Conservation (phyloP, 2,888 invertebrate genomes). For the Drosophila pseudotakahashii region DNA sequence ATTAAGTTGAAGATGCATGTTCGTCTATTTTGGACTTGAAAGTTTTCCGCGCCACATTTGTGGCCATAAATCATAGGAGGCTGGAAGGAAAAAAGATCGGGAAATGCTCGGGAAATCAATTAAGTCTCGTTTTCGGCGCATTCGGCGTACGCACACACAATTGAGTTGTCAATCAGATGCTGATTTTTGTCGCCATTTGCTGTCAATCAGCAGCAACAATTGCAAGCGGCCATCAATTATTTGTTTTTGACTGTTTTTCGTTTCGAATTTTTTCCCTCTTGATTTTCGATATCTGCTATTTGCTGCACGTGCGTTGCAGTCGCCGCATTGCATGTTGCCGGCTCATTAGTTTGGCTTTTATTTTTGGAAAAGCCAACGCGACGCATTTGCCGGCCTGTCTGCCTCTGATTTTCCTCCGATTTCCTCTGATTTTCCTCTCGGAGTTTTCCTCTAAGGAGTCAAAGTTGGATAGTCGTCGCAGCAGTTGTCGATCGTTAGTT, state of each 20-base stretch:
- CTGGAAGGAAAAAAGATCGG: slow-evolving; percentile 14
- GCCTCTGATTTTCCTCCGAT: slow-evolving; percentile 31
- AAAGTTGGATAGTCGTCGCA: slow-evolving; percentile 34
- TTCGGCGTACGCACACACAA: slow-evolving; percentile 55
- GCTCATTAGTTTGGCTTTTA: slow-evolving; percentile 80
- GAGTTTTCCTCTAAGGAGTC: slow-evolving; percentile 39
- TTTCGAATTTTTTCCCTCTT: slow-evolving; percentile 20
- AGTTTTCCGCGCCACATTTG: slow-evolving; percentile 74
- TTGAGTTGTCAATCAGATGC: slow-evolving; percentile 79
- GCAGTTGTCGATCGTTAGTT: slow-evolving; percentile 77
- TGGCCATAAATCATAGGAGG: slow-evolving; percentile 81
- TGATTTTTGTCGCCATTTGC: slow-evolving; percentile 77
- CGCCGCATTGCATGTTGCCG: slow-evolving; percentile 75
- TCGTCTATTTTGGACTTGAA: slow-evolving; percentile 66
- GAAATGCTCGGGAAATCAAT: slow-evolving; percentile 59
- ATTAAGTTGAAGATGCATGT: slow-evolving; percentile 66
- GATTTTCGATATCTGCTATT: slow-evolving; percentile 44
- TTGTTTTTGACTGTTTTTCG: slow-evolving; percentile 41
- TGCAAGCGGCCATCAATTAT: slow-evolving; percentile 75
- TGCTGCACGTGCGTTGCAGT: slow-evolving; percentile 72
- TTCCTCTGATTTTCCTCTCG: slow-evolving; percentile 18
- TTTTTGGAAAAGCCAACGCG: slow-evolving; percentile 81
- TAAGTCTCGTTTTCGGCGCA: slow-evolving; percentile 60
- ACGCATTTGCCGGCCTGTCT: slow-evolving; percentile 75
- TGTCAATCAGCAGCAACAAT: slow-evolving; percentile 70